These are phyloP conservation scores for Quadroppia sp. DNA, from an alignment of 2,888 invertebrate species.

Conservation along the genomic window DNA sequence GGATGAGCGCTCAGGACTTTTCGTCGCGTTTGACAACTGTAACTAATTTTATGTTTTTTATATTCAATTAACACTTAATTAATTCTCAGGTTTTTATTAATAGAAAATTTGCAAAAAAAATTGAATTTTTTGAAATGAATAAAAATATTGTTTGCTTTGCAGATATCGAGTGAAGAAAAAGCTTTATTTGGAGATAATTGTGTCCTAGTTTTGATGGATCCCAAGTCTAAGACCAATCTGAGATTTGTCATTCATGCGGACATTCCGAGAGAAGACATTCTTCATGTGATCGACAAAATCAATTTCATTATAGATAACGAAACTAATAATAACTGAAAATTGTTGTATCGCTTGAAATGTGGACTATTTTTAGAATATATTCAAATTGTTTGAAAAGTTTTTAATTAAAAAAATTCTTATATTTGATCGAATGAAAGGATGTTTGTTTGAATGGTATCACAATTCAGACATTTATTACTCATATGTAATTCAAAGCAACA, in stretches of 20 bases:
- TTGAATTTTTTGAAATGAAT: too few relatives aligned
- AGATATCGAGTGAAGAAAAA: slow-evolving; percentile 27
- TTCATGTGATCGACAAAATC: slow-evolving; percentile 17
- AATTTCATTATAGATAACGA: slow-evolving; percentile 30
- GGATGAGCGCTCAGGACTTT: slow-evolving; percentile 23
- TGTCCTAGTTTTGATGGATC: neutral
- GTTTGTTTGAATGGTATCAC: too few relatives aligned
- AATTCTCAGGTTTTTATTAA: too few relatives aligned
- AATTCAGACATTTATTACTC: too few relatives aligned
- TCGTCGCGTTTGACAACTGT: neutral
- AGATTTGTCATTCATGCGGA: slow-evolving; percentile 24
- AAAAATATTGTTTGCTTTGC: neutral
- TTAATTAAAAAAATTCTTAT: too few relatives aligned
- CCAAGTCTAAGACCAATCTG: neutral
- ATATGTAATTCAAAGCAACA: too few relatives aligned
- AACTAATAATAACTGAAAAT: neutral
- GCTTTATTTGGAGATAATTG: neutral
- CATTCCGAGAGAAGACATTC: slow-evolving; percentile 21
- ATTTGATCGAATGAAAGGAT: too few relatives aligned
- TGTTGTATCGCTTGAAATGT: neutral
- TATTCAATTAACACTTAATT: too few relatives aligned
- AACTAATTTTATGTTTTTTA: neutral
- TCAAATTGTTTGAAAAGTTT: too few relatives aligned
- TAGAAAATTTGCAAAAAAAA: too few relatives aligned
- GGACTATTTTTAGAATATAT: too few relatives aligned